phyloP scores from a whole-genome alignment of 2,797 vertebrate genomes.

The Oreochromis mossambicus region DNA sequence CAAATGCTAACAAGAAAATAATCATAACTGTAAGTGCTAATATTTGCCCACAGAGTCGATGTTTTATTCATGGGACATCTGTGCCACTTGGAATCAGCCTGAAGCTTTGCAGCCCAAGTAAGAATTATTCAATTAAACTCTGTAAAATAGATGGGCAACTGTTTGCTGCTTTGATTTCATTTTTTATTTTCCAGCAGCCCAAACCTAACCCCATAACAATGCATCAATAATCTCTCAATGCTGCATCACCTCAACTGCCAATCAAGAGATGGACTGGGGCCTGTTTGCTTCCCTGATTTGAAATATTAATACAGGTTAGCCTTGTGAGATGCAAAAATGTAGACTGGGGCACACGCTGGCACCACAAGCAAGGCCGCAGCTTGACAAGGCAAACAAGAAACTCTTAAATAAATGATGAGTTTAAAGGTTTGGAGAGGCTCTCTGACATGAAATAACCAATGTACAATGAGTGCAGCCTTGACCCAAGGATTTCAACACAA shows the following conservation, averaged over 20 bases:
- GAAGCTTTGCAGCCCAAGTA: conserved; percentile 42
- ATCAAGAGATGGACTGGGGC: conserved; percentile 55
- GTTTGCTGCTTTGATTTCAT: conserved; percentile 38
- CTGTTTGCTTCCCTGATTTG: conserved; percentile 66
- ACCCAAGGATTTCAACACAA: conserved; percentile 41
- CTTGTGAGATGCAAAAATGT: conserved; percentile 78
- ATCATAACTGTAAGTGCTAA: conserved; percentile 52
- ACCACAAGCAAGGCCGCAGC: conserved; percentile 77
- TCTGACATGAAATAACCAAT: conserved; percentile 59
- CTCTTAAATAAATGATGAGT: conserved; percentile 77
- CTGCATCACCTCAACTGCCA: conserved; percentile 64
- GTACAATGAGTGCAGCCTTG: conserved; percentile 37
- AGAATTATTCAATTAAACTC: conserved; percentile 62
- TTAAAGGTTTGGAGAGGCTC: conserved; percentile 68
- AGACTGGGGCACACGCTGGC: conserved; percentile 67
- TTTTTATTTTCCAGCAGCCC: conserved; percentile 26
- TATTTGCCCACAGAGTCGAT: conserved; percentile 50
- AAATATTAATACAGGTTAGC: conserved; percentile 81
- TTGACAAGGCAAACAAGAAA: conserved; percentile 78
- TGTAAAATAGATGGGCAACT: conserved; percentile 54
- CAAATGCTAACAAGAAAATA: conserved; percentile 54
- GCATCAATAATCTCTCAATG: conserved; percentile 63
- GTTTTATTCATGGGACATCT: conserved; percentile 72
- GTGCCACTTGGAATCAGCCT: conserved; percentile 54
- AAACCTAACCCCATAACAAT: conserved; percentile 38